Conservation (phyloP, 2,888 invertebrate species). For the Acanthosepion pharaonis region DNA sequence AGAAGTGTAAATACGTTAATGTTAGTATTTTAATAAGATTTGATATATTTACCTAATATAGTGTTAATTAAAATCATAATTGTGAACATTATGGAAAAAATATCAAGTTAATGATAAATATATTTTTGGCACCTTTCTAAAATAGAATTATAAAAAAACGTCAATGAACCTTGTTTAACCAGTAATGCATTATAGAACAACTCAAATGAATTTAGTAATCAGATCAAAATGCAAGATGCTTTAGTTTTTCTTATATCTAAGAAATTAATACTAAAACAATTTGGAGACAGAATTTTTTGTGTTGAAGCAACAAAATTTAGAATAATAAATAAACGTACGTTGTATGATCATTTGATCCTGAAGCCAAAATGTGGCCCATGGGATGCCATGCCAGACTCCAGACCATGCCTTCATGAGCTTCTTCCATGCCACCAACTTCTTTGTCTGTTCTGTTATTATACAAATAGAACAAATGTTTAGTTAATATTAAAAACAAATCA, state of each 20-base stretch:
- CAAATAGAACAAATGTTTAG: not conserved
- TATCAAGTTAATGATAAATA: too few relatives aligned
- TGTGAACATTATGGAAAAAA: too few relatives aligned
- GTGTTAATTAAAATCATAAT: too few relatives aligned
- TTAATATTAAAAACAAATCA: slow-evolving; percentile 35
- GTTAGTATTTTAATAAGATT: too few relatives aligned
- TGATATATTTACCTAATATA: too few relatives aligned
- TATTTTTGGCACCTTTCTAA: too few relatives aligned
- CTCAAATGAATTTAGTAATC: too few relatives aligned
- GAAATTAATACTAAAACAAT: not conserved
- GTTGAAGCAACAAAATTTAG: not conserved
- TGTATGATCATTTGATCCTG: slow-evolving; percentile 99
- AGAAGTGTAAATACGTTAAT: too few relatives aligned
- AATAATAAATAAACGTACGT: slow-evolving; percentile 72
- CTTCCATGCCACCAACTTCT: slow-evolving; percentile 97
- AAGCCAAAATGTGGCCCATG: slow-evolving; percentile 96
- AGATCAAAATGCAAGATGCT: too few relatives aligned
- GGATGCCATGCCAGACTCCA: slow-evolving; percentile 99
- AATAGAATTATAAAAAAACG: too few relatives aligned
- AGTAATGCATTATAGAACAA: too few relatives aligned
- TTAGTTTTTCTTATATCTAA: not conserved
- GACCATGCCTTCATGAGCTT: slow-evolving; percentile 98
- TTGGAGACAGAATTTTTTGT: not conserved
- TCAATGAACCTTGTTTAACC: too few relatives aligned
- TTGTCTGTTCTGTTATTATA: slow-evolving; percentile 81